Base-by-base conservation (phyloP, 2,113 vertebrate species). In the Oenanthe melanoleuca region DNA sequence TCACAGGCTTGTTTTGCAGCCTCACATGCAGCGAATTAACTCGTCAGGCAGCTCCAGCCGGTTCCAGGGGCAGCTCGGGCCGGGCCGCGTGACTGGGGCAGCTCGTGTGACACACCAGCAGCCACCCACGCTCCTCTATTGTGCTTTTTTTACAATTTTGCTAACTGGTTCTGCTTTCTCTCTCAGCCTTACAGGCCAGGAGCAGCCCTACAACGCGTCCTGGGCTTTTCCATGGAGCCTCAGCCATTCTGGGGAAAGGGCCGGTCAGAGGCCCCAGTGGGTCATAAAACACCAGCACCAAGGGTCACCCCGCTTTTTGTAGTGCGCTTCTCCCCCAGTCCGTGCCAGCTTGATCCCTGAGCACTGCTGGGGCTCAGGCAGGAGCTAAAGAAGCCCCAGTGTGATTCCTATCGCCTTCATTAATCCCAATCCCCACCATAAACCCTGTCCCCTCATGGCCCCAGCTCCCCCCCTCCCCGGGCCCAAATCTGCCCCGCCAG, bases 221-320 rank as follows among this genome's bases (percentile, higher is more conserved):
- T 33, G 29, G 72, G 25, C 31, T 42, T 60, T 38, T 25, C 26
- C 61, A 10, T 1, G 4, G 20, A 14, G 3, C 8, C 2, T n/a
- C 38, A 9, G 1, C 47, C 19, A 3, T 10, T 11, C 12, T 25
- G 2, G 15, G 20, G 4, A 34, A 37, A 21, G 24, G 44, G 8
- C 1, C 3, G 0, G 6, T 1, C 29, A 33, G 28, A 64, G 4
- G 6, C 2, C 0, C 7, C 9, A 4, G 34, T 3, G 23, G 4
- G 18, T 2, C 34, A n/a, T 7, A 23, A 8, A 64, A 14, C 33
- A 5, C 21, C 8, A 17, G 11, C 28, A 49, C 9, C 14, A 12
- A n/a, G 29, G 19, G 9, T 53, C 19, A 33, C 9, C 13, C 31
- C 2, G 1, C 3, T 3, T 16, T 16, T 31, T 50, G 10, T 6